phyloP scores from a whole-genome alignment of 2,797 vertebrate genomes.

The Kryptolebias ocellatus region DNA sequence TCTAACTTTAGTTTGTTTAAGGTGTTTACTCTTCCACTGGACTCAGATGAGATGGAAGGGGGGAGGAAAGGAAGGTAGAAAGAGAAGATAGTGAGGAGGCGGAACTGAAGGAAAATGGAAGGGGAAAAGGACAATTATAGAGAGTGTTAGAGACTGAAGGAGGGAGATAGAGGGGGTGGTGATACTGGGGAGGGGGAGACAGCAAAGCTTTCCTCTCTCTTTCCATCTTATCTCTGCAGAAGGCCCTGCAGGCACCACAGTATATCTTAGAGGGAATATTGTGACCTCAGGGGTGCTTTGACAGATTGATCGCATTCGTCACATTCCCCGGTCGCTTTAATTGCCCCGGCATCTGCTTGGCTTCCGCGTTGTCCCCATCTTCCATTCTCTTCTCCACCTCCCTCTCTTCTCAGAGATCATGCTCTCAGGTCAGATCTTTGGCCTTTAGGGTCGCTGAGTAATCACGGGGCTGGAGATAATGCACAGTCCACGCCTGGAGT shows the following conservation, averaged over 20 bases:
- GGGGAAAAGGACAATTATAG: slow-evolving; percentile 66
- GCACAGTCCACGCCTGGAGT: slow-evolving; percentile 61
- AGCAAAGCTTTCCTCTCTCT: slow-evolving; percentile 34
- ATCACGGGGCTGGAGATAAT: slow-evolving; percentile 76
- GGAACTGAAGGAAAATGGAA: slow-evolving; percentile 64
- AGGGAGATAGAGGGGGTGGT: slow-evolving; percentile 47
- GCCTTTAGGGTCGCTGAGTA: slow-evolving; percentile 74
- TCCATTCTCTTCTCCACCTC: slow-evolving; percentile 11
- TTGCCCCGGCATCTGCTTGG: slow-evolving; percentile 85
- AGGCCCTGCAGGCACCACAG: slow-evolving; percentile 75
- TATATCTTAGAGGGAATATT: slow-evolving; percentile 84
- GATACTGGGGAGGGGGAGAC: slow-evolving; percentile 43
- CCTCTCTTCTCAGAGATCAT: slow-evolving; percentile 62
- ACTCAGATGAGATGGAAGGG: slow-evolving; percentile 9
- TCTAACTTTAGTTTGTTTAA: slow-evolving; percentile 50
- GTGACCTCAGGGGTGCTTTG: slow-evolving; percentile 83
- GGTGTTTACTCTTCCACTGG: slow-evolving; percentile 70
- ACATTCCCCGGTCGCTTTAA: slow-evolving; percentile 84
- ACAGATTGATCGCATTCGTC: slow-evolving; percentile 86
- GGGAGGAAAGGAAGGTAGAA: slow-evolving; percentile 7
- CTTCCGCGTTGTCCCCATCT: slow-evolving; percentile 74
- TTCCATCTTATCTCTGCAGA: slow-evolving; percentile 69
- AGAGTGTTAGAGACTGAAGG: slow-evolving; percentile 56
- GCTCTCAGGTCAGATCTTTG: slow-evolving; percentile 73
- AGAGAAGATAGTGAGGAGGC: slow-evolving; percentile 45